Base-by-base conservation (phyloP, 2,797 vertebrate genomes). In the Pseudomugil tenellus region DNA sequence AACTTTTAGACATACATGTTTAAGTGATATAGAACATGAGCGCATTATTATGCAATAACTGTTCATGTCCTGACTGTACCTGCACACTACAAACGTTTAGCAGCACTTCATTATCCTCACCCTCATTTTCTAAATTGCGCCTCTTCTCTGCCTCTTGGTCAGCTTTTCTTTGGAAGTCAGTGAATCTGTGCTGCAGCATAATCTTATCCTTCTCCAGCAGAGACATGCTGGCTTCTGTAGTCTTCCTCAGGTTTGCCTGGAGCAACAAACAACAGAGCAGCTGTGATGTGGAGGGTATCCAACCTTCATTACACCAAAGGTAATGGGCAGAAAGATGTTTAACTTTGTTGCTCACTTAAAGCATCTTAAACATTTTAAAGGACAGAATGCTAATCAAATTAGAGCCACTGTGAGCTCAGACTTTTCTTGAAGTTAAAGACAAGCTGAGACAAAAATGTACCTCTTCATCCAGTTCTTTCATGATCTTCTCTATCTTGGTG, bases 381-480 rank as follows among this genome's bases (percentile, higher is more conserved):
- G 1, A 34, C 48, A 41, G 2, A 32, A 58, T 2, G 61, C 34
- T 6, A 60, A 31, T 51, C 13, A 34, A 17, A 43, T 19, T 2
- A 58, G 53, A 12, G n/a, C 48, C 4, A 14, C 23, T 7, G 9
- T 16, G 10, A 48, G 29, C 48, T 63, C 16, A 51, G 28, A 4
- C 19, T 48, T n/a, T 6, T 48, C 21, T 11, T 23, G 10, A 72
- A 53, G 3, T 8, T 58, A 10, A 51, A 23, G n/a, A n/a, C n/a
- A n/a, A 60, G 43, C 17, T 21, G 2, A 46, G 1, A 34, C 37
- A 63, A 54, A 16, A 58, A 46, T 69, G 37, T 29, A 99, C 98
- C 95, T 99, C 98, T 92, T 99, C 98, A 84, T 99, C 98, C 89
- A 99, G 89, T 88, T 99, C 98, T 91, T 98, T 99, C 90, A 96